phyloP scores from a whole-genome alignment of 2,888 invertebrate species.

The Amaurobius ferox region DNA sequence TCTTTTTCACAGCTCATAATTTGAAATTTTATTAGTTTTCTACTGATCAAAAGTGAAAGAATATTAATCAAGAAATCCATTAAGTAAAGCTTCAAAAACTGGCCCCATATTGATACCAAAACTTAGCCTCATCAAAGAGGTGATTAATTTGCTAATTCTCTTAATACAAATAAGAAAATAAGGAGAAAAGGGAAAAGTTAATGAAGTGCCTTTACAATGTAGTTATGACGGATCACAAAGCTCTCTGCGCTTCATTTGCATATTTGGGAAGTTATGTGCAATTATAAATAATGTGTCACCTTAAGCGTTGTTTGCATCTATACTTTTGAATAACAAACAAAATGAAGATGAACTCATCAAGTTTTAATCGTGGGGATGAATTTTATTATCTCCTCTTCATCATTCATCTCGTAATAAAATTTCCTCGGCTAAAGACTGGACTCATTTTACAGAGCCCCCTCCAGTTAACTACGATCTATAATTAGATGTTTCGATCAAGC shows the following conservation, averaged over 20 bases:
- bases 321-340: slow-evolving; percentile 56
- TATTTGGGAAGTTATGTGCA: slow-evolving; percentile 48
- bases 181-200: neutral
- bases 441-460: slow-evolving; percentile 51
- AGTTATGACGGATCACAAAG: slow-evolving; percentile 39
- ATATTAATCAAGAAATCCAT: neutral
- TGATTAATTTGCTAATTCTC: slow-evolving; percentile 24
- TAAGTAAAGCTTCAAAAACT: neutral
- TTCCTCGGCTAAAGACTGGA: slow-evolving; percentile 36
- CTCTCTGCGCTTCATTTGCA: slow-evolving; percentile 40
- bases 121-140: neutral
- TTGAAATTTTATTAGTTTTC: neutral
- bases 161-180: neutral
- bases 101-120: neutral
- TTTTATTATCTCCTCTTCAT: slow-evolving; percentile 66
- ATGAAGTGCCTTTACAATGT: slow-evolving; percentile 28
- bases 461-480: slow-evolving; percentile 57
- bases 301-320: slow-evolving; percentile 29
- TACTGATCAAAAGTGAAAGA: neutral
- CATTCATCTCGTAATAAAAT: slow-evolving; percentile 65
- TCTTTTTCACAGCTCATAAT: neutral
- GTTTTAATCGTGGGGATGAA: slow-evolving; percentile 62
- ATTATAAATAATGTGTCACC: slow-evolving; percentile 43
- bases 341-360: slow-evolving; percentile 62
- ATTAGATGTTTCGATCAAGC: slow-evolving; percentile 65